Evolutionary conservation across 2,888 invertebrate genomes (phyloP), one percentile per base, ranked within the genome.

Genomic region (Eupithecia vulgata): DNA sequence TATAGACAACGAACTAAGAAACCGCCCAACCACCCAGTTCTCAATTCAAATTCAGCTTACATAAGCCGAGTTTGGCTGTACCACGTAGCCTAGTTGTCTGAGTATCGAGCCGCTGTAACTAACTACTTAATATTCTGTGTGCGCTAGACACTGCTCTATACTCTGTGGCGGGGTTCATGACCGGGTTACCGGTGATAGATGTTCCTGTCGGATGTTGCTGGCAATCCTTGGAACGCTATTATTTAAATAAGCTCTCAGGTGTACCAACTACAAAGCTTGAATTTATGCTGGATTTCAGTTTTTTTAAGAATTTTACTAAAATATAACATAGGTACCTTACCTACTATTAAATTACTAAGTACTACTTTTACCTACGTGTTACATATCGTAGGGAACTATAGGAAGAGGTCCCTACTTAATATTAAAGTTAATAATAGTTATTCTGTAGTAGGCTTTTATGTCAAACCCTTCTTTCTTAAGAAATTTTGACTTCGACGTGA

Each of bases 151-250:
- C 52, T 52, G 21, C 52, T 52, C 21, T 52, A 48, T 78, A 76
- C 70, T 71, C 68, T 75, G 52, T 67, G 72, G 68, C 72, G 48
- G 65, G 70, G 72, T 72, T 72, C 89, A 88, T 87, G 87, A 89
- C 88, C 89, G 87, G 87, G 87, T 90, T 86, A 87, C 84, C 77
- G 61, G 80, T 89, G 89, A 89, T 87, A 82, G 86, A 90, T 88
- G 84, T 81, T 75, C 74, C 82, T 82, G 76, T 71, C 70, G 73
- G 71, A 71, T 71, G 74, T 70, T 72, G 70, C 70, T 70, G 70
- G 72, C 52, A 75, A 72, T 66, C 65, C 72, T 42, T 17, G 37
- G 68, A 35, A 71, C 68, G 48, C 75, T 73, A 70, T 72, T 68
- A 75, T 75, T 68, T 70, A 68, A 72, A 75, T 72, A 61, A 75